Base-by-base conservation (phyloP, 2,888 invertebrate species). In the Drosophila trichaetosa region DNA sequence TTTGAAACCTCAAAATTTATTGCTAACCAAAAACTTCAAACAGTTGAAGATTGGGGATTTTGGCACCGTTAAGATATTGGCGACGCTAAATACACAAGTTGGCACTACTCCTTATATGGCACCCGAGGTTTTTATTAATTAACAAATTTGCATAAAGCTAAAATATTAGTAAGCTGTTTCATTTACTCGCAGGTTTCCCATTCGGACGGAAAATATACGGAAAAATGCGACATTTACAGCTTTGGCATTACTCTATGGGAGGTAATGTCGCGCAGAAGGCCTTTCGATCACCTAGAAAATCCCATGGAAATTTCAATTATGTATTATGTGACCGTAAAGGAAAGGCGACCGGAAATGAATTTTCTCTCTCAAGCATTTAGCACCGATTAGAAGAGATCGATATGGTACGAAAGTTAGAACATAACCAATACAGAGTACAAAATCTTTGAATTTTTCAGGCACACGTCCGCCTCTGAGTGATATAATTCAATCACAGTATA, bases 71-170 rank as follows among this genome's bases (percentile, higher is more conserved):
- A 29, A 0, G 0, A 0, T 0, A 29, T 29, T 29, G 29, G 29
- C 0, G 6, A 29, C 29, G 6, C 29, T 6, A 29, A 29, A 29
- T 29, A 29, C 24, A 13, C 1, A 0, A 0, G 4, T 11, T 42
- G 21, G 21, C 13, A 21, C 13, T 7, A 0, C 1, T 21, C 1
- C 2, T 29, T 29, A 29, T 29, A 1, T 6, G 29, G 29, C 29
- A 29, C 29, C 29, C 29, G 29, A 29, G 29, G 29, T 29, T 31
- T 11, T n/a, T 11, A 38, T 38, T 18, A 38, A 18, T 38, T 38
- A 3, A 33, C 33, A 33, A 11, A 33, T 33, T 33, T 33, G 11
- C 11, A 33, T 33, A 33, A 33, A 33, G 33, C 33, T 11, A 11
- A 33, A 4, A 33, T 33, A 33, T 33, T 33, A 33, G 33, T 11